Conservation (phyloP, 2,113 vertebrate species). For the Rhea pennata region DNA sequence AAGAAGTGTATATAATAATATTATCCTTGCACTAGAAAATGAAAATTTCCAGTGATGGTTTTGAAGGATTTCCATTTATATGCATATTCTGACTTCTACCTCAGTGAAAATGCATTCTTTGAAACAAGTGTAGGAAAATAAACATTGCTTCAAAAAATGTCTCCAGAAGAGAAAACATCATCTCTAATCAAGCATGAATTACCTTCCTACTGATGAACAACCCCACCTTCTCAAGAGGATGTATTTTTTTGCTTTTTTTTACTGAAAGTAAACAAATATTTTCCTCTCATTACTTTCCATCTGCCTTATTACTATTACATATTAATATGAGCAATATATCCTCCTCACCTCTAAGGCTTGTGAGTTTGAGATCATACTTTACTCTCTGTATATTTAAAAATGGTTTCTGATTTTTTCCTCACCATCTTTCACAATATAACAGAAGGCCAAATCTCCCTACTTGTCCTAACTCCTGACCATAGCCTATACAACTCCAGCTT, state of each 20-base stretch:
- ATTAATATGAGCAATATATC: background rate
- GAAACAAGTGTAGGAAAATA: slow-evolving; percentile 26
- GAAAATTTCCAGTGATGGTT: slow-evolving; percentile 24
- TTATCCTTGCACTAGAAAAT: slow-evolving; percentile 40
- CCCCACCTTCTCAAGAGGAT: background rate
- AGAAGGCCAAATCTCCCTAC: background rate
- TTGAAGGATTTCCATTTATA: slow-evolving; percentile 57
- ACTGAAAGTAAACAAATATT: background rate
- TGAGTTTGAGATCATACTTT: background rate
- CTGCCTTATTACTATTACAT: background rate
- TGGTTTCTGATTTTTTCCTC: background rate
- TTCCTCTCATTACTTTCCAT: background rate
- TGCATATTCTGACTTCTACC: slow-evolving; percentile 51
- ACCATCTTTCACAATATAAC: background rate
- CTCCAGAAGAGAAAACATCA: background rate
- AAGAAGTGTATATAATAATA: slow-evolving; percentile 26
- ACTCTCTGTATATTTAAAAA: background rate
- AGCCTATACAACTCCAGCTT: background rate
- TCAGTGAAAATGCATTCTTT: slow-evolving; percentile 31
- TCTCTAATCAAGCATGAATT: slow-evolving; percentile 10
- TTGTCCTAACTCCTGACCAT: background rate
- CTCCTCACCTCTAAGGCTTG: background rate
- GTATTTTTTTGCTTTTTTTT: background rate
- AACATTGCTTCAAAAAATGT: background rate
- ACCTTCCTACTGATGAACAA: slow-evolving; percentile 7